Conservation (phyloP, 2,888 invertebrate species). For the Pinctada fucata region DNA sequence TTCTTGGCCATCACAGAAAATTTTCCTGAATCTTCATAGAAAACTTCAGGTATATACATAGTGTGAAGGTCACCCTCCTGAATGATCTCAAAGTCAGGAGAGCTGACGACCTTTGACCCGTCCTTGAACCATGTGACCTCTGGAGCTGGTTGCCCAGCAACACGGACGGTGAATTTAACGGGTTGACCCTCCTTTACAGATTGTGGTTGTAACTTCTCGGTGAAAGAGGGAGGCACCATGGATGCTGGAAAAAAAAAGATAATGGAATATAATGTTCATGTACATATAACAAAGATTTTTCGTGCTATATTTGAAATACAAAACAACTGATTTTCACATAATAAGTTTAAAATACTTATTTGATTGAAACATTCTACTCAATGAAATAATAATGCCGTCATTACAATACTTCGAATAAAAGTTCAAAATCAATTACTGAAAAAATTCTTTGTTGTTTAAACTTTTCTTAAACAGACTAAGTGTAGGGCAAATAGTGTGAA, state of each 20-base stretch:
- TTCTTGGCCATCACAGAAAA: constrained; percentile 75
- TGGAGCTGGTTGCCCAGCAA: constrained; percentile 73
- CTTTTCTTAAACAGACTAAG: too few relatives aligned
- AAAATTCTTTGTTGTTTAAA: too few relatives aligned
- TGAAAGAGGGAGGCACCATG: constrained; percentile 88
- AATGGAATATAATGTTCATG: neutral
- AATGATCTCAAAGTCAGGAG: constrained; percentile 73
- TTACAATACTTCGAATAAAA: too few relatives aligned
- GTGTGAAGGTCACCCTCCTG: constrained; percentile 83
- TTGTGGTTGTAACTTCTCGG: constrained; percentile 87
- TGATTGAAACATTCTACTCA: too few relatives aligned
- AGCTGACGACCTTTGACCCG: constrained; percentile 76
- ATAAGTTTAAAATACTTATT: too few relatives aligned
- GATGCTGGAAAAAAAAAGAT: constrained; percentile 80
- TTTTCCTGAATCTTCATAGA: constrained; percentile 77
- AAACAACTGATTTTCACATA: neutral
- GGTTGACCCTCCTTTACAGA: constrained; percentile 78
- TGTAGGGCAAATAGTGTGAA: too few relatives aligned
- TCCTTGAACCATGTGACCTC: constrained; percentile 76
- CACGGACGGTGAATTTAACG: constrained; percentile 72
- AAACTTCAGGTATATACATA: constrained; percentile 84
- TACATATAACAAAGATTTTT: neutral
- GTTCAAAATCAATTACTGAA: too few relatives aligned
- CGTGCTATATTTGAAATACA: neutral
- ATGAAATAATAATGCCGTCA: too few relatives aligned